Evolutionary conservation across 2,113 vertebrate species (phyloP), one percentile per base, ranked within the genome.

Genomic region (Psittacara wagleri): DNA sequence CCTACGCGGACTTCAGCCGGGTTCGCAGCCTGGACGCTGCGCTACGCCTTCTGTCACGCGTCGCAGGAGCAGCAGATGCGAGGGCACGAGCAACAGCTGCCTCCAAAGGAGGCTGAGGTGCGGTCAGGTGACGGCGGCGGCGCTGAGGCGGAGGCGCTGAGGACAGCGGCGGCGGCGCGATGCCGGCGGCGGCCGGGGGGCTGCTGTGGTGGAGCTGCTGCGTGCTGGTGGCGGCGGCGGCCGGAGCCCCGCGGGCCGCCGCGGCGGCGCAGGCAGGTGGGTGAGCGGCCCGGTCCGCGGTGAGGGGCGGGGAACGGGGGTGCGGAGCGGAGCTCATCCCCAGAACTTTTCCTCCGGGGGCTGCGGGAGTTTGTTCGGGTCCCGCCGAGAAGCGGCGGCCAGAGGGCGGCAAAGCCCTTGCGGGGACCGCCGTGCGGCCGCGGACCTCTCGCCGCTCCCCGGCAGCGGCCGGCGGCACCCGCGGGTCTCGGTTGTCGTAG

Each of bases 191-290:
- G 39, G 39, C 39, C 39, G 39, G 39, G 39, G 39, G 81, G 92
- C 96, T 98, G 97, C 95, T 96, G 96, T 93, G 97, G 96, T 98
- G 98, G 98, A 95, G 98, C 97, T 98, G 98, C 97, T 98, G 98
- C 97, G 97, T 98, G 90, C 97, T 99, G 64, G 95, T 52, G 51
- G 51, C 98, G 95, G 97, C 97, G 77, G 98, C 98, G 46, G 68
- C 88, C 94, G 93, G 97, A 95, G 94, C 98, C 96, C 96, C 98
- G 95, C 97, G 96, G 81, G 97, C 93, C 92, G 95, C 97, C 98
- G 97, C 98, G 88, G 98, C 99, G 39, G 98, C 98, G 43, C 99
- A 99, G 95, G 98, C 99, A 99, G 99, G 99, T 99, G 98, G 98
- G 99, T 98, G 91, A 49, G 86, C 82, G 72, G 63, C 17, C 54